Conservation (phyloP, 1,140 invertebrate species). For the Lordiphosa collinella region DNA sequence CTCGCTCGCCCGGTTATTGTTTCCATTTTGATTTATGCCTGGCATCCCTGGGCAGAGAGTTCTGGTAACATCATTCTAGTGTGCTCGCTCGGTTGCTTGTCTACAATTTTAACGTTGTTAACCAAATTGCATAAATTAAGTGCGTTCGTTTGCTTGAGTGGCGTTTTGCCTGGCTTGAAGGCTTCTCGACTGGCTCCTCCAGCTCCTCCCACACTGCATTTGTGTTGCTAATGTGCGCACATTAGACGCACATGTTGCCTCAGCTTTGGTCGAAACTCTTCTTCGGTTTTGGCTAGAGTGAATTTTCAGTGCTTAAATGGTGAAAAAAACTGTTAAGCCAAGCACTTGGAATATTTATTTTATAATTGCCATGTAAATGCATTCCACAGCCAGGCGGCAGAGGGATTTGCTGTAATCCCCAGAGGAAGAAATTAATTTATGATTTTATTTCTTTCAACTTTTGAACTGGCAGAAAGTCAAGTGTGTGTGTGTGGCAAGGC, state of each 20-base stretch:
- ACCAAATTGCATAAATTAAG: conserved; percentile 78
- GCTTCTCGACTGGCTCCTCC: neutral
- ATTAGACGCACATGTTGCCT: conserved; percentile 71
- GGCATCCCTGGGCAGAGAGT: conserved; percentile 41
- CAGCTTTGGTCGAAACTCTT: neutral
- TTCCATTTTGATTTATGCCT: conserved; percentile 77
- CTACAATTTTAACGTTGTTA: conserved; percentile 78
- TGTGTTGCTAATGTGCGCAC: conserved; percentile 72
- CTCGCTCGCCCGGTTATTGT: conserved; percentile 59
- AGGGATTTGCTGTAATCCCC: neutral
- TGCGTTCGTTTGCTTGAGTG: conserved; percentile 75
- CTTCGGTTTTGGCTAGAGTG: conserved; percentile 2
- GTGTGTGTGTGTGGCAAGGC: neutral
- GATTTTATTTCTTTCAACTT: conserved; percentile 9
- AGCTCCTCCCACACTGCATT: conserved; percentile 31
- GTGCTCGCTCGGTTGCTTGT: conserved; percentile 15
- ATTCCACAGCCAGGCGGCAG: neutral
- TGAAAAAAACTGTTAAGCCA: conserved; percentile 2
- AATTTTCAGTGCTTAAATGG: conserved; percentile 12
- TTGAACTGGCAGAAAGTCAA: conserved; percentile 6
- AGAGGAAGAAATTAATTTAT: neutral
- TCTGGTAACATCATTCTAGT: conserved; percentile 11
- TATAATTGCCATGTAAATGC: conserved; percentile 16
- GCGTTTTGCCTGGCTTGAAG: conserved; percentile 41
- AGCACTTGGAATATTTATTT: conserved; percentile 15